These are phyloP conservation scores for Bhutanitis thaidina DNA, from an alignment of 2,888 invertebrate genomes.

Conservation along the genomic window DNA sequence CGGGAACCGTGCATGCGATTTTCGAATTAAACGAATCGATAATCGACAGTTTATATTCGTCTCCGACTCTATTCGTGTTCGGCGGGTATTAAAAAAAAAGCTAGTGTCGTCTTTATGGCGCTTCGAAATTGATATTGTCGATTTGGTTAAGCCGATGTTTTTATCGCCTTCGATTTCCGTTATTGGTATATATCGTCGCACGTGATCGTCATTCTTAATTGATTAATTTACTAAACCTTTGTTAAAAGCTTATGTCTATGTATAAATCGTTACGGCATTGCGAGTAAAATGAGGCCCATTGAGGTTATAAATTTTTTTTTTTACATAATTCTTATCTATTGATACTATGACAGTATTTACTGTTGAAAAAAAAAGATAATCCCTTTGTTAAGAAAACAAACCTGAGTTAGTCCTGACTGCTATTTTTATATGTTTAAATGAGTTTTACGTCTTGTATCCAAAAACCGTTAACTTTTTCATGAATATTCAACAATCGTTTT, in stretches of 20 bases:
- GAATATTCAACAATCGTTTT: slow-evolving; percentile 16
- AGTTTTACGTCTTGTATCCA: slow-evolving; percentile 9
- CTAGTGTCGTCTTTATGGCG: slow-evolving; percentile 38
- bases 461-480: slow-evolving; percentile 11
- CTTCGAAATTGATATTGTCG: slow-evolving; percentile 49
- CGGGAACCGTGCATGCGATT: slow-evolving; percentile 47
- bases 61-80: slow-evolving; percentile 41
- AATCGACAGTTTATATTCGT: slow-evolving; percentile 40
- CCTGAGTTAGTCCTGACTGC: no score
- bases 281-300: no score
- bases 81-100: slow-evolving; percentile 43
- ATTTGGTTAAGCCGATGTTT: slow-evolving; percentile 29
- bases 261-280: no score
- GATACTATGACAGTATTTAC: no score
- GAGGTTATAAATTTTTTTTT: no score
- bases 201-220: slow-evolving; percentile 6
- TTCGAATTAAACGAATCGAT: slow-evolving; percentile 61
- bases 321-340: no score
- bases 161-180: slow-evolving; percentile 26
- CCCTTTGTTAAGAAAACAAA: no score
- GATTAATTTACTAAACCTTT: slow-evolving; percentile 7
- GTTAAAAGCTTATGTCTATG: background rate
- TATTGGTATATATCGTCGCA: slow-evolving; percentile 21
- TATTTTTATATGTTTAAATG: background rate
- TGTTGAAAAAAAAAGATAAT: no score